Evolutionary conservation across 1,140 invertebrate species (phyloP), one percentile per base, ranked within the genome.

Genomic region (Philotrypesis tridentata): DNA sequence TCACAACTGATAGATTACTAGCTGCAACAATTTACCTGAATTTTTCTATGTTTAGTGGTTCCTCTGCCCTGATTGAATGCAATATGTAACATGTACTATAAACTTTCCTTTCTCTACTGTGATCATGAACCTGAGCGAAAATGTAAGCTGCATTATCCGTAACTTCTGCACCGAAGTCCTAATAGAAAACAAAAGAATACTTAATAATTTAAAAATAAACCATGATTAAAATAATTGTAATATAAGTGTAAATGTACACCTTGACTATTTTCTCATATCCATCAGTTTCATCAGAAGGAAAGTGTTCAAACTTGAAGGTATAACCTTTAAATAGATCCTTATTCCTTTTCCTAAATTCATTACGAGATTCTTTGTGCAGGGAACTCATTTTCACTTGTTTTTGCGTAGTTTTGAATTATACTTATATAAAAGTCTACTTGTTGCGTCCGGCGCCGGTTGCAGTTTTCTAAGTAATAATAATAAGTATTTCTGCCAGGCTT

Each of bases 151-250:
- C 48, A 65, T 80, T 29, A 12, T 73, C 29, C 0, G 23, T 63
- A 0, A 80, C 78, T 65, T 72, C 27, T 40, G 29, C 78, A 12
- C 78, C 78, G 23, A 80, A 43, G 43, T 73, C 33, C 78, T 80
- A 5, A 48, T n/a, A n/a, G n/a, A 55, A 48, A n/a, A 65, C 33
- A 74, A n/a, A 61, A 33, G 14, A 31, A n/a, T 33, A 33, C 4
- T 33, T 31, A n/a, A 9, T 4, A 27, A 63, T 23, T 61, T 67
- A 9, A 27, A 21, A 31, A 37, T 63, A 61, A 37, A 23, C n/a
- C n/a, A n/a, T n/a, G n/a, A 37, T 68, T 43, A 43, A 2, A 25
- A 48, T 21, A 29, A 31, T 31, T 21, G 21, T 40, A 37, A 6
- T 9, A 29, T 1, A 29, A 70, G 27, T 65, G 4, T 25, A 70